phyloP scores from a whole-genome alignment of 2,797 vertebrate genomes.

The Glossophaga mutica region DNA sequence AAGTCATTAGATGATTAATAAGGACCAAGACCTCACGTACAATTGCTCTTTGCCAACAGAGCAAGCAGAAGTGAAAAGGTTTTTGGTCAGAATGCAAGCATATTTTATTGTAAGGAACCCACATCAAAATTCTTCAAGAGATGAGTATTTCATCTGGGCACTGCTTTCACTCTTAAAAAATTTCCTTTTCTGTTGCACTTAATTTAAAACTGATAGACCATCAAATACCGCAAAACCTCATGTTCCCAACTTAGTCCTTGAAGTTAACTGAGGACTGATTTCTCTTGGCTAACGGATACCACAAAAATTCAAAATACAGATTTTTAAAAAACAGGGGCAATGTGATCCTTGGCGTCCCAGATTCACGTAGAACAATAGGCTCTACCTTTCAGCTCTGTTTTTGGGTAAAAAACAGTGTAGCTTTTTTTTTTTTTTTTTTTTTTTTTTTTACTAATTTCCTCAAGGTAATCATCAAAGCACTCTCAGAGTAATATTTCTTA shows the following conservation, averaged over 20 bases:
- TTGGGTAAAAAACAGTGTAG: neutral
- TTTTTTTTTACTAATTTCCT: neutral
- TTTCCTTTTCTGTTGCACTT: neutral
- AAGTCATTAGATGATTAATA: neutral
- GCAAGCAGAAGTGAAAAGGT: neutral
- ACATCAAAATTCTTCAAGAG: neutral
- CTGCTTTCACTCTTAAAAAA: neutral
- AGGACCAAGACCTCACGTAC: neutral
- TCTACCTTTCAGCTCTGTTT: neutral
- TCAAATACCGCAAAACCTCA: neutral
- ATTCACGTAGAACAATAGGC: neutral
- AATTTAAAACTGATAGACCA: constrained; percentile 10
- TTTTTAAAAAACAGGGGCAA: neutral
- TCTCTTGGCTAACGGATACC: neutral
- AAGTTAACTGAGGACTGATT: neutral
- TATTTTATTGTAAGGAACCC: neutral
- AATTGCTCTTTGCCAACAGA: neutral
- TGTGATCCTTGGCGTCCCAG: neutral
- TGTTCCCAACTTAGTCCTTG: neutral
- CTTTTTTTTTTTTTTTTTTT: neutral
- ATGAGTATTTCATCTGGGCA: neutral
- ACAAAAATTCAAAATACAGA: neutral
- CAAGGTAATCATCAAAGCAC: neutral
- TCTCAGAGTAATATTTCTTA: neutral
- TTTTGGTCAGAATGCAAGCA: neutral